phyloP scores from a whole-genome alignment of 2,888 invertebrate genomes.

The Tipula unca region DNA sequence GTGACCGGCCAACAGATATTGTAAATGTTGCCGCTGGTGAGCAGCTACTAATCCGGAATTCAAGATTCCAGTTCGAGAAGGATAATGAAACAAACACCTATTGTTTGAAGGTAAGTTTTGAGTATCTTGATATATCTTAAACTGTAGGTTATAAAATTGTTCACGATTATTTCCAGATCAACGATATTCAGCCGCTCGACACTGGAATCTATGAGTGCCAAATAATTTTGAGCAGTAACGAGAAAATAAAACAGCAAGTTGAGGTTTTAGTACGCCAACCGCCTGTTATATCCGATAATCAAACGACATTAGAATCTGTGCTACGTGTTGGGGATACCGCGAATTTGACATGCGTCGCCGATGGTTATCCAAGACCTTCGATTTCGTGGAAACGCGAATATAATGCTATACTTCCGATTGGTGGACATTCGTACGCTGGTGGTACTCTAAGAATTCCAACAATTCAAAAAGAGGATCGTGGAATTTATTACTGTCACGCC shows the following conservation, averaged over 20 bases:
- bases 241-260: conserved; percentile 34
- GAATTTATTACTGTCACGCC: conserved; percentile 39
- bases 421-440: conserved; percentile 34
- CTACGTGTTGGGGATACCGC: conserved; percentile 36
- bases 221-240: conserved; percentile 35
- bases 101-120: not conserved
- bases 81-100: conserved; percentile 27
- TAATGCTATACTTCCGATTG: conserved; percentile 44
- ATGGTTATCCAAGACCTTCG: conserved; percentile 68
- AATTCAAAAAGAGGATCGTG: conserved; percentile 38
- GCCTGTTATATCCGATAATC: conserved; percentile 34
- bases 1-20: conserved; percentile 32
- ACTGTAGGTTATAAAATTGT: no score
- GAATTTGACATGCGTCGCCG: conserved; percentile 58
- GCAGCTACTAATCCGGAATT: conserved; percentile 35
- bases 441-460: conserved; percentile 33
- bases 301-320: conserved; percentile 32
- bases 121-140: no score
- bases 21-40: conserved; percentile 37
- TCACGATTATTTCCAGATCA: conserved; percentile 23
- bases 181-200: conserved; percentile 35
- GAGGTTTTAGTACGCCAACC: conserved; percentile 37
- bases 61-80: conserved; percentile 34
- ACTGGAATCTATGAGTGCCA: conserved; percentile 40
- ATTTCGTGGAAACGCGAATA: conserved; percentile 59